Evolutionary conservation across 2,113 vertebrate species (phyloP), one percentile per base, ranked within the genome.

Genomic region (Origma solitaria): DNA sequence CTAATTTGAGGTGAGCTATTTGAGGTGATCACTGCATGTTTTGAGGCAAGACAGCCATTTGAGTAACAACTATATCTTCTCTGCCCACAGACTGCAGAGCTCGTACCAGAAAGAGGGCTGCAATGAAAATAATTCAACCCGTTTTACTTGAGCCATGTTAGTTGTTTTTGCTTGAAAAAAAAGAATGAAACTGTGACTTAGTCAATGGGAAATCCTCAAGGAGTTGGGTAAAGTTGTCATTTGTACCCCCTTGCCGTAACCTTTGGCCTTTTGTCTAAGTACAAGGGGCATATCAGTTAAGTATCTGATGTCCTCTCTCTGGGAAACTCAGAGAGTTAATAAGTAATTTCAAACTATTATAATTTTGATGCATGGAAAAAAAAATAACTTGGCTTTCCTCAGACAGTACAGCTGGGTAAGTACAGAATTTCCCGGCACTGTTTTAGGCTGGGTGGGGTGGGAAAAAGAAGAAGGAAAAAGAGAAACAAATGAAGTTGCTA

Each of bases 261-360:
- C 71, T 88, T 85, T 90, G 71, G 85, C 93, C 92, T 95, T 91
- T 86, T 94, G 60, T 82, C 84, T 93, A 86, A 94, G 91, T 82
- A 86, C 75, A 95, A 94, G 51, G 58, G 56, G 62, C 78, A 82
- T 77, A 91, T 88, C 62, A 95, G 78, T 90, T 82, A 79, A 92
- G 77, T 65, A 92, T 73, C 86, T 90, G 62, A 89, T 58, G 79
- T 91, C 75, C 82, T 88, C 65, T 95, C 87, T 91, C 94, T 95
- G 95, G 93, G 94, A 95, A 95, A 95, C 84, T 97, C 71, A 47
- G 62, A 33, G 38, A 96, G 78, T 92, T 90, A 95, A 65, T 89
- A 85, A 96, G 45, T 87, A 21, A 85, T 94, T 92, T 86, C 71
- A 90, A 94, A 80, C 75, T 77, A 57, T 87, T 86, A 95, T 56